Conservation (phyloP, 2,797 vertebrate genomes). For the Manis crassicaudata region DNA sequence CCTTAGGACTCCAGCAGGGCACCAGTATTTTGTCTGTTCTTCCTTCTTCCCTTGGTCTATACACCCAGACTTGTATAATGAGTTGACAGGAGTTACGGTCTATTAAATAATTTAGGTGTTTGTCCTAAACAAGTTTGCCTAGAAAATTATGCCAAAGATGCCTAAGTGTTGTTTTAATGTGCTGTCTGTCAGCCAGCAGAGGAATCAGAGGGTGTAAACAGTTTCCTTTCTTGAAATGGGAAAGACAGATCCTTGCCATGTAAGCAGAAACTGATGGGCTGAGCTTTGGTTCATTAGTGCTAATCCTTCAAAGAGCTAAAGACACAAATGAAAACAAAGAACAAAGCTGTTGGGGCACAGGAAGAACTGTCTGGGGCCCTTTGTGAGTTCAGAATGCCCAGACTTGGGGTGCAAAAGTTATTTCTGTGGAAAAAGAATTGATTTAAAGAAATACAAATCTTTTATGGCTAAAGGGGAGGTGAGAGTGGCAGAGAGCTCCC, state of each 20-base stretch:
- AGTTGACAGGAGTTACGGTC: conserved; percentile 36
- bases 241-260: not conserved
- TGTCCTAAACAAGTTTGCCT: conserved; percentile 52
- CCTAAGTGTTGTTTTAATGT: conserved; percentile 12
- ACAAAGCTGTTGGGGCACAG: not conserved
- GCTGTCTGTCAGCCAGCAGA: not conserved
- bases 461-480: not conserved
- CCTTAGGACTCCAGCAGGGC: not conserved
- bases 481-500: not conserved
- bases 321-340: not conserved
- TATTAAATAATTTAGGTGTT: conserved; percentile 56
- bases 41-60: not conserved
- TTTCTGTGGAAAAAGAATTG: not conserved
- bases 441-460: not conserved
- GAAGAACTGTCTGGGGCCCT: not conserved
- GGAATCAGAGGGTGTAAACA: conserved; percentile 15
- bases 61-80: conserved; percentile 8
- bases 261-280: not conserved
- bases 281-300: not conserved
- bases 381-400: not conserved
- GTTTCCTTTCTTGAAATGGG: not conserved
- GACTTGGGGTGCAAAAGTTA: not conserved
- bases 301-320: not conserved
- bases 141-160: conserved; percentile 37
- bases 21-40: not conserved